Percentiles rank a stretch among this genome's conserved stretches.
Conservation (phyloP, 2,797 vertebrate species). For the Menidia menidia region DNA sequence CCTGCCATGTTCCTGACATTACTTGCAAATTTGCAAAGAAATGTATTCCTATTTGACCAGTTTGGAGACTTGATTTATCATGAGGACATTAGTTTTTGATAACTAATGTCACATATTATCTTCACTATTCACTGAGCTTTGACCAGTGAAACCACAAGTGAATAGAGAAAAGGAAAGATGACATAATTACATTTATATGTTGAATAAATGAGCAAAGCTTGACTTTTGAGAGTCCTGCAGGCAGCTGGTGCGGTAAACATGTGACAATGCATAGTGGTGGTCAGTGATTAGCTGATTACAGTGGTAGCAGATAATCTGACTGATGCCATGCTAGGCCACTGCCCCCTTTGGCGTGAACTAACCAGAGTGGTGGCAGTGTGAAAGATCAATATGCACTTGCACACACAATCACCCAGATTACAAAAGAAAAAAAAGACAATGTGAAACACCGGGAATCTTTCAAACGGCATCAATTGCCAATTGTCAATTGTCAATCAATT, state of each 20-base stretch:
- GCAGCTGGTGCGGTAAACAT: constrained; percentile 20
- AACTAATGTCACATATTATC: too few species aligned
- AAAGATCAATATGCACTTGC: constrained; percentile 47
- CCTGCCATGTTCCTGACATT: too few species aligned
- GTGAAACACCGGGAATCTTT: neutral
- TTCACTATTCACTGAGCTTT: too few species aligned
- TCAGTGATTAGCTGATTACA: constrained; percentile 64
- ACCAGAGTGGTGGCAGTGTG: constrained; percentile 51
- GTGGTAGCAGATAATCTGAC: constrained; percentile 60
- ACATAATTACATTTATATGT: neutral
- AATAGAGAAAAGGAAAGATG: too few species aligned
- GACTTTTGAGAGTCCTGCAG: neutral
- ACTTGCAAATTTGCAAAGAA: too few species aligned
- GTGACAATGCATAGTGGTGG: constrained; percentile 30
- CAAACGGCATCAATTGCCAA: neutral
- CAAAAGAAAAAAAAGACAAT: constrained; percentile 1
- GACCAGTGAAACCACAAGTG: too few species aligned
- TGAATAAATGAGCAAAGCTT: neutral
- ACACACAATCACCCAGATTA: constrained; percentile 40
- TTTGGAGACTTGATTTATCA: neutral
- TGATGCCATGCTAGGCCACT: constrained; percentile 56
- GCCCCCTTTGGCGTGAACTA: constrained; percentile 56
- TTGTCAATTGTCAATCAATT: neutral
- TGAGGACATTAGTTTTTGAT: too few species aligned
- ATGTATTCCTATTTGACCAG: too few species aligned